Evolutionary conservation across 2,113 vertebrate genomes (phyloP).

Genomic region (Lonchura striata): DNA sequence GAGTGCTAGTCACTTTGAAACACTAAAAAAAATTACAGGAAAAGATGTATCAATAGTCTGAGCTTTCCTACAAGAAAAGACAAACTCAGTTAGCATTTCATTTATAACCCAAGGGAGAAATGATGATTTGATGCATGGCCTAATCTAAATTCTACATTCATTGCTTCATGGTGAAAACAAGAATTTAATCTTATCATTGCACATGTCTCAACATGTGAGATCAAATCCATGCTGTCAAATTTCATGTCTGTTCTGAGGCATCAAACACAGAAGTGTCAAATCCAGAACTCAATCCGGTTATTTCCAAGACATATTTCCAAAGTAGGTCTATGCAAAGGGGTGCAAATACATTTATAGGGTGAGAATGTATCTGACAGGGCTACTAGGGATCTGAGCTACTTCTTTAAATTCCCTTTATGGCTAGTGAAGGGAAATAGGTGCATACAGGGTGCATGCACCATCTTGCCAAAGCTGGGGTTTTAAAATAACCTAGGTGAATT

Average conservation of each 20-base stretch:
- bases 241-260: neutral
- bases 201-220: neutral
- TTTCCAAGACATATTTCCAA: neutral
- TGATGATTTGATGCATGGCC: neutral
- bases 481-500: neutral
- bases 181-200: neutral
- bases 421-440: neutral
- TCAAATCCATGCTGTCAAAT: neutral
- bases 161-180: constrained; percentile 1
- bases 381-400: neutral
- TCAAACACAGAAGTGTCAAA: neutral
- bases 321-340: neutral
- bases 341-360: neutral
- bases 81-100: neutral
- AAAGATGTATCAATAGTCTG: neutral
- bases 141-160: constrained; percentile 31
- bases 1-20: neutral
- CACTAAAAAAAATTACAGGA: neutral
- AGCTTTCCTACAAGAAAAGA: neutral
- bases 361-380: neutral
- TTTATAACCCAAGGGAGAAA: neutral
- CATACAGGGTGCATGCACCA: neutral
- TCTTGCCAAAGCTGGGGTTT: neutral
- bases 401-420: neutral
- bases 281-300: neutral